Conservation (phyloP, 2,113 vertebrate species). For the Lipophrys pholis region DNA sequence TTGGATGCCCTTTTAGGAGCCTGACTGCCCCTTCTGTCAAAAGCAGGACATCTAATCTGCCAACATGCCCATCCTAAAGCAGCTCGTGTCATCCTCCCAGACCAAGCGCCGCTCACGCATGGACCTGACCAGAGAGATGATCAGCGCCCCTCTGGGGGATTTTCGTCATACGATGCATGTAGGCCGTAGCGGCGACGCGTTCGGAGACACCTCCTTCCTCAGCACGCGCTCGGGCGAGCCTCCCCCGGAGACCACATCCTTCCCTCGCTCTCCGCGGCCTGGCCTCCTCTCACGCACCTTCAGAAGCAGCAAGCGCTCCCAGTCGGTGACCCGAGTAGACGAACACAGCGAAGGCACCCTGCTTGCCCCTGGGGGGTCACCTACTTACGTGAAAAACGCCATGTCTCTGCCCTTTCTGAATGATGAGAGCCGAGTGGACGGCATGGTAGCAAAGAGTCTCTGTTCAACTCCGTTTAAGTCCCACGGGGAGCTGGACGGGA, state of each 20-base stretch:
- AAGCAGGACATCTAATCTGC: background rate
- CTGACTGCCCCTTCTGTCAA: background rate
- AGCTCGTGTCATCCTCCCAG: conserved; percentile 90
- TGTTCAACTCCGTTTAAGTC: conserved; percentile 91
- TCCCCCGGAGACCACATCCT: conserved; percentile 68
- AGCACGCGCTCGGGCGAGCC: conserved; percentile 90
- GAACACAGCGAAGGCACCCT: conserved; percentile 83
- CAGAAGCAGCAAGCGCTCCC: conserved; percentile 95
- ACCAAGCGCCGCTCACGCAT: conserved; percentile 93
- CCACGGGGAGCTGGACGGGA: conserved; percentile 51
- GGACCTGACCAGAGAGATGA: conserved; percentile 98
- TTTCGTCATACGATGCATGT: conserved; percentile 99
- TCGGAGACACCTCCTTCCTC: conserved; percentile 98
- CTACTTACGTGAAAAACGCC: conserved; percentile 94
- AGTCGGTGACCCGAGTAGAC: conserved; percentile 93
- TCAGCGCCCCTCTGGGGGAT: conserved; percentile 95
- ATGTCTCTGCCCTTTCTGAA: conserved; percentile 96
- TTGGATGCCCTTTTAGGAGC: background rate
- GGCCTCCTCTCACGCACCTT: conserved; percentile 93
- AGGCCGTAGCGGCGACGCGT: conserved; percentile 94
- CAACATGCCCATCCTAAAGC: conserved; percentile 96
- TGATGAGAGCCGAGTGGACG: conserved; percentile 79
- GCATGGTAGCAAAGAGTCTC: conserved; percentile 87
- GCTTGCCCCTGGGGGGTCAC: conserved; percentile 85
- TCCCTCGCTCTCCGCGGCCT: conserved; percentile 84